phyloP scores from a whole-genome alignment of 1,140 invertebrate genomes.

The Caenorhabditis inopinata region DNA sequence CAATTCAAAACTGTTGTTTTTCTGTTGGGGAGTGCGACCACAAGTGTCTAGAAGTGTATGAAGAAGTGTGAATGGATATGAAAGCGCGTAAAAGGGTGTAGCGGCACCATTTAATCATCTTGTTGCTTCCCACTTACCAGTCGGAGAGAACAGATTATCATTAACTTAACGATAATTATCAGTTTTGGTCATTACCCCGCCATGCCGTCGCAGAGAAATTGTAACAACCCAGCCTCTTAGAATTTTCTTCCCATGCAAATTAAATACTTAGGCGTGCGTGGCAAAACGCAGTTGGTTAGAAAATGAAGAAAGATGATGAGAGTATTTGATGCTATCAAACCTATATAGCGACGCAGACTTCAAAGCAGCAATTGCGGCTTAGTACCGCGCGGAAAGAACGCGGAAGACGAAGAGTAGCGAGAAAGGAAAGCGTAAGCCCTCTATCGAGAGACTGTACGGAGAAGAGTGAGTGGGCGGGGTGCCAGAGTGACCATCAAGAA shows the following conservation, averaged over 20 bases:
- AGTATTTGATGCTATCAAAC: constrained; percentile 24
- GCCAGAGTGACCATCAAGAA: constrained; percentile 30
- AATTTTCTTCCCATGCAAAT: too few species aligned
- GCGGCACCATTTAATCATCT: too few species aligned
- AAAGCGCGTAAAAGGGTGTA: not conserved
- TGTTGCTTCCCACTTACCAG: not conserved
- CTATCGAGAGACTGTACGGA: not conserved
- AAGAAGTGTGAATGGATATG: too few species aligned
- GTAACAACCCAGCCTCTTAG: too few species aligned
- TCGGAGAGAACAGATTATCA: not conserved
- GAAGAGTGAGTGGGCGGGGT: not conserved
- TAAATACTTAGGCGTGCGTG: not conserved
- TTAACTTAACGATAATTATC: not conserved
- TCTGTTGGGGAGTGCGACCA: not conserved
- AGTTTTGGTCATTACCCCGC: not conserved
- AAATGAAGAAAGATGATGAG: not conserved
- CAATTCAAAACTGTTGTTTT: not conserved
- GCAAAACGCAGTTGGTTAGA: not conserved
- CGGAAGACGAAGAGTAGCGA: not conserved
- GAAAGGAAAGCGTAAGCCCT: not conserved
- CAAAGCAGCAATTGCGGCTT: not conserved
- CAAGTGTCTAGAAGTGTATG: not conserved
- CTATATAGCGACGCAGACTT: not conserved
- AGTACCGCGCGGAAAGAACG: not conserved
- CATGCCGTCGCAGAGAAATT: too few species aligned